These are phyloP conservation scores for Gnatocerus cornutus DNA, from an alignment of 2,888 invertebrate species.

Conservation along the genomic window DNA sequence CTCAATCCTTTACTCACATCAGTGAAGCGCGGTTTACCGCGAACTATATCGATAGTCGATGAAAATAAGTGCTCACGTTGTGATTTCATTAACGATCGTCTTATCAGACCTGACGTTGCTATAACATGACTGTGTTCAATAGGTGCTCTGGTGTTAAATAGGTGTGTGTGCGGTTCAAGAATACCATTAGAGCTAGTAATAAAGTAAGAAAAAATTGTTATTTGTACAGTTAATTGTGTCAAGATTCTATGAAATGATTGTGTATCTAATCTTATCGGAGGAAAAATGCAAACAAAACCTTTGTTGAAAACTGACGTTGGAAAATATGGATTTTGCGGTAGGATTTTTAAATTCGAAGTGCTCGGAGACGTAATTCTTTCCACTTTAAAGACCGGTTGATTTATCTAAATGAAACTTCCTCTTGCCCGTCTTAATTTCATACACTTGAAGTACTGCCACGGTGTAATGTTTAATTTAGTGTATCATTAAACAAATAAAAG, in stretches of 20 bases:
- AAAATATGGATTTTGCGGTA: not conserved
- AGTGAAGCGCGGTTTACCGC: constrained; percentile 26
- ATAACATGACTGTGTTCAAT: not conserved
- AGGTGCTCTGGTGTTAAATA: constrained; percentile 1
- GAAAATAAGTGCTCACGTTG: constrained; percentile 37
- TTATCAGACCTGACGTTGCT: constrained; percentile 13
- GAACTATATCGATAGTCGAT: constrained; percentile 40
- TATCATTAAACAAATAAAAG: constrained; percentile 36
- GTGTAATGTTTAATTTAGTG: constrained; percentile 40
- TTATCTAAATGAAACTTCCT: constrained; percentile 46
- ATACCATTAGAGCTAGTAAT: not conserved
- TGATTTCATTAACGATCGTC: constrained; percentile 17
- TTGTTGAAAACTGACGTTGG: not conserved
- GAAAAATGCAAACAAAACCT: constrained; percentile 4
- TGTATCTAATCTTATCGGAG: constrained; percentile 3
- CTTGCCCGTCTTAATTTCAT: constrained; percentile 34
- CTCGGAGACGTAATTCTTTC: not conserved
- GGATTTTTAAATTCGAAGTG: not conserved
- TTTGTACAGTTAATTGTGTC: constrained; percentile 2
- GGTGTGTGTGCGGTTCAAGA: not conserved
- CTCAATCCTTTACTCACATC: constrained; percentile 46
- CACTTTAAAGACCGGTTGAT: constrained; percentile 9
- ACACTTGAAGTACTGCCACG: constrained; percentile 33
- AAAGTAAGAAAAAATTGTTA: constrained; percentile 15
- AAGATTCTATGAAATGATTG: constrained; percentile 4